Evolutionary conservation across 2,113 vertebrate species (phyloP).

Genomic region (Tautogolabrus adspersus): DNA sequence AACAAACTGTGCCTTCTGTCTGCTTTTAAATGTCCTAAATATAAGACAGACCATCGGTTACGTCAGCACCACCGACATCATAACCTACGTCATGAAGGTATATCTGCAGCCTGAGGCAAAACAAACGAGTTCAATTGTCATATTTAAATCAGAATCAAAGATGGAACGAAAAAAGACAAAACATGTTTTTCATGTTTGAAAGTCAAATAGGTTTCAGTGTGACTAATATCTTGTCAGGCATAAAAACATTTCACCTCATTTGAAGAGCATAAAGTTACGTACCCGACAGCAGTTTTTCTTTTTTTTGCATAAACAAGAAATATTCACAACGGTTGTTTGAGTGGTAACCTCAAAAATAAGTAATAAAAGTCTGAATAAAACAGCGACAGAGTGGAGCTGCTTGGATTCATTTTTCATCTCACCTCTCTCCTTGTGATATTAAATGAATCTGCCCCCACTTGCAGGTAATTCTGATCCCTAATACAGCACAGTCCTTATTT

Average conservation of each 20-base stretch:
- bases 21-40: slow-evolving; percentile 13
- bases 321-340: slow-evolving; percentile 17
- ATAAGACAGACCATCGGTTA: slow-evolving; percentile 9
- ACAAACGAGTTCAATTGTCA: slow-evolving; percentile 41
- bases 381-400: slow-evolving; percentile 10
- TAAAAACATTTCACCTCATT: background rate
- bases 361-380: slow-evolving; percentile 49
- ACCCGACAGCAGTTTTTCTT: background rate
- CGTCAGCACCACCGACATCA: slow-evolving; percentile 28
- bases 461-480: slow-evolving; percentile 64
- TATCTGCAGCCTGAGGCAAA: slow-evolving; percentile 16
- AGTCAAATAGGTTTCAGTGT: background rate
- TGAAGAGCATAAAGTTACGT: background rate
- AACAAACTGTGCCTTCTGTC: background rate
- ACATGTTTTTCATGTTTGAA: background rate
- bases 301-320: slow-evolving; percentile 1
- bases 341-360: slow-evolving; percentile 9
- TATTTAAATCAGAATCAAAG: slow-evolving; percentile 30
- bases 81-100: slow-evolving; percentile 15
- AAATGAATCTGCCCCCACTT: slow-evolving; percentile 43
- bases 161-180: background rate
- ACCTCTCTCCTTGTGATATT: slow-evolving; percentile 48
- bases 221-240: background rate
- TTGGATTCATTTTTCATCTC: slow-evolving; percentile 50
- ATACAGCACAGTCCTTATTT: slow-evolving; percentile 56